phyloP scores from a whole-genome alignment of 2,888 invertebrate species.

The Gortyna flavago region DNA sequence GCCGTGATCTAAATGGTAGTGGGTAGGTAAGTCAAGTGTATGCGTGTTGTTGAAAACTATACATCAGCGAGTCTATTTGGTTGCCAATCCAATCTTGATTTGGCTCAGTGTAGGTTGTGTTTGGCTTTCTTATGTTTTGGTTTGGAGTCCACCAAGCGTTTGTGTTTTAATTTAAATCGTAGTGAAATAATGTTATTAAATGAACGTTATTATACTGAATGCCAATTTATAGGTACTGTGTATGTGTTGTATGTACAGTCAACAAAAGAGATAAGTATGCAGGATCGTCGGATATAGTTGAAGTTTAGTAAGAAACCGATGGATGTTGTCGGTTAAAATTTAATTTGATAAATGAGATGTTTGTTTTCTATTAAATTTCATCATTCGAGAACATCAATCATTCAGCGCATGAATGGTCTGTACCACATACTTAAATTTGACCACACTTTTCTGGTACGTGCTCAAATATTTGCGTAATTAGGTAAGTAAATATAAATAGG shows the following conservation, averaged over 20 bases:
- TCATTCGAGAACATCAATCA: too few species aligned
- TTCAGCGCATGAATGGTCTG: too few species aligned
- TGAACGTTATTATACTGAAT: not conserved
- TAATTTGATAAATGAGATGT: too few species aligned
- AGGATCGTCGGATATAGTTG: too few species aligned
- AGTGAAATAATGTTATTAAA: conserved; percentile 1
- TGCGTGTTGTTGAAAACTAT: conserved; percentile 33
- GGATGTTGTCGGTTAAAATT: too few species aligned
- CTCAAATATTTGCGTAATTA: not conserved
- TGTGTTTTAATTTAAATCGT: not conserved
- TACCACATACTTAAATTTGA: not conserved
- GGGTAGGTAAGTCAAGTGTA: conserved; percentile 23
- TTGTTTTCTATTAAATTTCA: too few species aligned
- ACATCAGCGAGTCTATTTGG: conserved; percentile 30
- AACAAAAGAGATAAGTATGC: too few species aligned
- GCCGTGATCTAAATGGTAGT: conserved; percentile 12
- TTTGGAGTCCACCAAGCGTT: conserved; percentile 6
- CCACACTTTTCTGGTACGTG: not conserved
- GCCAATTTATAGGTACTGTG: too few species aligned
- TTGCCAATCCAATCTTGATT: conserved; percentile 64
- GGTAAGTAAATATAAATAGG: not conserved
- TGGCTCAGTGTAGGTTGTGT: conserved; percentile 55
- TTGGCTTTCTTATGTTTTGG: conserved; percentile 49
- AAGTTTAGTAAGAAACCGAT: too few species aligned
- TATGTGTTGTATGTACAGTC: too few species aligned